Conservation (phyloP, 2,888 invertebrate genomes). For the Epsilonema sp. region DNA sequence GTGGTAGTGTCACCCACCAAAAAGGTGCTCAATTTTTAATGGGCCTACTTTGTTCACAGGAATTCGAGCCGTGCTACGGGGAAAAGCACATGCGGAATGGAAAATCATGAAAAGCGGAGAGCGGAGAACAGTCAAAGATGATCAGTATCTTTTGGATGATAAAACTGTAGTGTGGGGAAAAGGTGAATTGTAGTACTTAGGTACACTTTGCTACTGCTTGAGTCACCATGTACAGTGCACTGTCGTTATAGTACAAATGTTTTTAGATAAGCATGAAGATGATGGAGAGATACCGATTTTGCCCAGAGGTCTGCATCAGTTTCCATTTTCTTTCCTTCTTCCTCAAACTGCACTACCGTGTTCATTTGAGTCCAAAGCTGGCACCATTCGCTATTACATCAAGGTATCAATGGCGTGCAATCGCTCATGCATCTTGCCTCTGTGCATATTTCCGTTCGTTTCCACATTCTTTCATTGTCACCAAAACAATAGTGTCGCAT, state of each 20-base stretch:
- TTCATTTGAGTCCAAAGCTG: conserved; percentile 53
- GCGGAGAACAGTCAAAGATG: conserved; percentile 49
- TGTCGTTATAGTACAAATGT: too few relatives aligned
- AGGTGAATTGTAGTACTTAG: conserved; percentile 35
- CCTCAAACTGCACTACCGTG: conserved; percentile 53
- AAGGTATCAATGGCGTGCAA: conserved; percentile 38
- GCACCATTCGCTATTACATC: conserved; percentile 51
- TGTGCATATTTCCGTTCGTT: too few relatives aligned
- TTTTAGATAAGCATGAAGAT: conserved; percentile 18
- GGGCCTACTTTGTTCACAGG: conserved; percentile 21
- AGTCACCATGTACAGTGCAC: too few relatives aligned
- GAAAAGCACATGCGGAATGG: conserved; percentile 56
- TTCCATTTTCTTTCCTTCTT: conserved; percentile 48
- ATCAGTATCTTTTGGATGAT: conserved; percentile 55
- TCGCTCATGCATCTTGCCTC: background rate
- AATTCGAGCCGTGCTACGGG: conserved; percentile 47
- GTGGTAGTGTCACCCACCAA: too few relatives aligned
- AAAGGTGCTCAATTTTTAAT: too few relatives aligned
- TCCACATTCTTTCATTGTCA: background rate
- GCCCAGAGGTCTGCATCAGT: conserved; percentile 48
- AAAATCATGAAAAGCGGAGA: conserved; percentile 53
- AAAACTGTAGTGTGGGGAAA: conserved; percentile 51
- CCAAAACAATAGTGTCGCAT: background rate
- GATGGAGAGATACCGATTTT: conserved; percentile 45
- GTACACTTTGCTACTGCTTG: too few relatives aligned